Evolutionary conservation across 1,140 invertebrate genomes (phyloP), one percentile per base, ranked within the genome.

Genomic region (Myzus persicae): DNA sequence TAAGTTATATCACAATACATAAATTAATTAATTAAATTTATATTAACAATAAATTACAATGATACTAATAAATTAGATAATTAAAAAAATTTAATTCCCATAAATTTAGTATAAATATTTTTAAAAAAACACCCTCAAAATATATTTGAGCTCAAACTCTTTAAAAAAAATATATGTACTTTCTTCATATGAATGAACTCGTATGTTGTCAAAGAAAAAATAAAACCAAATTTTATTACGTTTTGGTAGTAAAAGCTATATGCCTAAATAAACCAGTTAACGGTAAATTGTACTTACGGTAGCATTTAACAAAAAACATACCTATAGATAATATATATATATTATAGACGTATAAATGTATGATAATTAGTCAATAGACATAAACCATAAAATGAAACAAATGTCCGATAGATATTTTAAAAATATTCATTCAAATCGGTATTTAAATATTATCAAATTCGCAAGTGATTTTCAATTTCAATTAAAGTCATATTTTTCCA

Each of bases 1-100:
- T 89, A 89, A 89, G 87, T 89, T 89, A 89, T 89, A 89, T 89
- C 88, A 89, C 88, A 89, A 89, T 89, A 89, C 88, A 89, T 54
- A 51, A 38, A 89, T 46, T 36, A 84, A 87, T 46, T 20, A 54
- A 89, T 54, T 54, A 54, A 89, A 40, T 36, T 26, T 51, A 51
- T 89, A 54, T 89, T 54, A 89, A 89, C 48, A 89, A 54, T 89
- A 54, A 89, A 89, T 89, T 89, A 89, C 88, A 89, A 54, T 24
- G 24, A 22, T 36, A 54, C 22, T 51, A 54, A 5, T 89, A 54
- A 54, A 89, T 89, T 38, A 54, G 22, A 89, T 89, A 89, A 89
- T 89, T 51, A 46, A 89, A 88, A 85, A 9, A 89, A 87, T 5
- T 31, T n/a, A 36, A n/a, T 88, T 88, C 31, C 85, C 44, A 9